Conservation (phyloP, 1,140 invertebrate species). For the Macrostomum lignano region DNA sequence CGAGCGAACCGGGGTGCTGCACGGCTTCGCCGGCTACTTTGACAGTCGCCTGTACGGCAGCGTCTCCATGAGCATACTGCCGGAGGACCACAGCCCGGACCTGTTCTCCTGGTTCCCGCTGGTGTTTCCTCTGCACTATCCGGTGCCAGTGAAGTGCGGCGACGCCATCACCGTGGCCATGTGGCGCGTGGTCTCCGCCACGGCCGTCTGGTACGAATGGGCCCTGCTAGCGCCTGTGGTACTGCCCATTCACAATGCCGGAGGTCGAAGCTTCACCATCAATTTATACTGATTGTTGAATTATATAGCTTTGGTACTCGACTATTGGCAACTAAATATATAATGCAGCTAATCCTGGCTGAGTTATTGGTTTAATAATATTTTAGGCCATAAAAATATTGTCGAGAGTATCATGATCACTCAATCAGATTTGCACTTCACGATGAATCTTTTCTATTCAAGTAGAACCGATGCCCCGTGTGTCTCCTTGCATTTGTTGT, state of each 20-base stretch:
- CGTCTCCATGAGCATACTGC: slow-evolving; percentile 57
- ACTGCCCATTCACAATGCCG: slow-evolving; percentile 40
- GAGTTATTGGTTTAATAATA: too few species aligned
- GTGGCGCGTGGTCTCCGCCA: slow-evolving; percentile 41
- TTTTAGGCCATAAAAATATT: too few species aligned
- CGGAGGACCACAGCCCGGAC: slow-evolving; percentile 49
- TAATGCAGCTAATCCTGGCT: too few species aligned
- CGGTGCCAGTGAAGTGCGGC: slow-evolving; percentile 37
- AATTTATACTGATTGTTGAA: too few species aligned
- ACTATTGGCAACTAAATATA: too few species aligned
- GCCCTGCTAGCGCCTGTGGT: slow-evolving; percentile 36
- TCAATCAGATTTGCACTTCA: too few species aligned
- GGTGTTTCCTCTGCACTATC: slow-evolving; percentile 52
- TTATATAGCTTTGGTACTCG: too few species aligned
- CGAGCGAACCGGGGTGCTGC: slow-evolving; percentile 44
- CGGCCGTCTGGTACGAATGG: slow-evolving; percentile 79
- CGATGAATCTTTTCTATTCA: too few species aligned
- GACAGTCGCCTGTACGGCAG: slow-evolving; percentile 53
- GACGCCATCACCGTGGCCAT: slow-evolving; percentile 47
- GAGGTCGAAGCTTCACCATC: too few species aligned
- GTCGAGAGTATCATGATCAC: too few species aligned
- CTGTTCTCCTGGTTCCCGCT: slow-evolving; percentile 96
- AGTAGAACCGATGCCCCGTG: too few species aligned
- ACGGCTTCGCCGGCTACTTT: slow-evolving; percentile 83
- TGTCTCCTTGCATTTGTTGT: too few species aligned